phyloP scores from a whole-genome alignment of 2,113 vertebrate species.

The Otis tarda region DNA sequence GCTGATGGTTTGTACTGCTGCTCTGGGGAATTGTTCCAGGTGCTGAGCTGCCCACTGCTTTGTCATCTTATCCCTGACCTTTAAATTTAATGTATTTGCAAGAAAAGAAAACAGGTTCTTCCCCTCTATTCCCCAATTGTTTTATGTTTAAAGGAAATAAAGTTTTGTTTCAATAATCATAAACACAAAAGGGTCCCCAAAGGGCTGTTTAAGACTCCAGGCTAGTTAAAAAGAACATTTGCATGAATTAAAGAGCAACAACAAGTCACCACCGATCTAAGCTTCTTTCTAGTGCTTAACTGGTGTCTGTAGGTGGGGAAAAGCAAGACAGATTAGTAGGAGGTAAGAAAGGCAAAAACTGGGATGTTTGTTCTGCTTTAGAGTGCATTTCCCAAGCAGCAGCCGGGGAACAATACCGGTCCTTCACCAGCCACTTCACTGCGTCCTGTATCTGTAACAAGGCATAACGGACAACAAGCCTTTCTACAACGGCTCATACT shows the following conservation, averaged over 20 bases:
- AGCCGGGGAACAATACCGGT: not conserved
- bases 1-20: not conserved
- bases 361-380: not conserved
- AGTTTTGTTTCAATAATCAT: constrained; percentile 65
- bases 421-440: not conserved
- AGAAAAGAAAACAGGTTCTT: not conserved
- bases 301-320: not conserved
- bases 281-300: not conserved
- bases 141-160: constrained; percentile 40
- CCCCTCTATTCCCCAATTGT: not conserved
- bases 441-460: not conserved
- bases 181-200: constrained; percentile 53
- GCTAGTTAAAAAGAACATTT: constrained; percentile 68
- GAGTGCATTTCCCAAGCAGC: not conserved
- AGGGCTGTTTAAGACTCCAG: constrained; percentile 36
- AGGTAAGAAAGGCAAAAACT: not conserved
- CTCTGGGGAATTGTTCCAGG: not conserved
- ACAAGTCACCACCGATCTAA: constrained; percentile 44
- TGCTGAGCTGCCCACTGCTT: not conserved
- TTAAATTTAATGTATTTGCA: not conserved
- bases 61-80: constrained; percentile 13
- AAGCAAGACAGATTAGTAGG: not conserved
- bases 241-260: constrained; percentile 63
- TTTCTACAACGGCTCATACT: not conserved
- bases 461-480: not conserved